Evolutionary conservation across 2,888 invertebrate genomes (phyloP).

Genomic region (Cheilosia vernalis): DNA sequence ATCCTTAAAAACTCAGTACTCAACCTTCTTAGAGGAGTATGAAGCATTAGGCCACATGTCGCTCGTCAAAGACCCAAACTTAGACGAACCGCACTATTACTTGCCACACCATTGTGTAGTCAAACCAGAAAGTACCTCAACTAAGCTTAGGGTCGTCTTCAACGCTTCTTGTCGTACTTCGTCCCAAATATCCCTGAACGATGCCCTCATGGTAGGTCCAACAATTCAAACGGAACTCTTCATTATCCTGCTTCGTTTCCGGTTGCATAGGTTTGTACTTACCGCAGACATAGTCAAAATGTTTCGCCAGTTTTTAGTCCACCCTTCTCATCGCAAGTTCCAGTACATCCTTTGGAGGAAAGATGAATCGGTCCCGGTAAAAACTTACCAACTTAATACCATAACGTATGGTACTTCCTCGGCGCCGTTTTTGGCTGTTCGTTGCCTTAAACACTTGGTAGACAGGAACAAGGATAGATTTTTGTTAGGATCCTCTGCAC

Average conservation of each 20-base stretch:
- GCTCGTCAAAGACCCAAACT: too few species aligned
- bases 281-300: conserved; percentile 68
- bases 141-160: neutral
- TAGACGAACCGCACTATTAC: too few species aligned
- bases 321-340: conserved; percentile 37
- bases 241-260: conserved; percentile 55
- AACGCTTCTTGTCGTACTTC: neutral
- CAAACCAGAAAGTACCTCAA: too few species aligned
- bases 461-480: neutral
- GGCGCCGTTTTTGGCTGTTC: neutral
- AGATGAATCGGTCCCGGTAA: too few species aligned
- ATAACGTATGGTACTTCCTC: neutral
- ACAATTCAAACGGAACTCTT: conserved; percentile 54
- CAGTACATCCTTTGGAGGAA: too few species aligned
- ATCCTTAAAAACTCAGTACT: neutral
- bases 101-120: too few species aligned
- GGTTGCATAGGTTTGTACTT: conserved; percentile 31
- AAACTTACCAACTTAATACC: too few species aligned
- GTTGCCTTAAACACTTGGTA: conserved; percentile 6
- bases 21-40: conserved; percentile 48
- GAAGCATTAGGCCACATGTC: too few species aligned
- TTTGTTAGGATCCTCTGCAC: neutral
- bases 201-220: neutral
- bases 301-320: conserved; percentile 52
- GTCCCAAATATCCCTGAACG: neutral